Evolutionary conservation across 2,888 invertebrate species (phyloP), one percentile per base, ranked within the genome.

Genomic region (Epistrophe eligans): DNA sequence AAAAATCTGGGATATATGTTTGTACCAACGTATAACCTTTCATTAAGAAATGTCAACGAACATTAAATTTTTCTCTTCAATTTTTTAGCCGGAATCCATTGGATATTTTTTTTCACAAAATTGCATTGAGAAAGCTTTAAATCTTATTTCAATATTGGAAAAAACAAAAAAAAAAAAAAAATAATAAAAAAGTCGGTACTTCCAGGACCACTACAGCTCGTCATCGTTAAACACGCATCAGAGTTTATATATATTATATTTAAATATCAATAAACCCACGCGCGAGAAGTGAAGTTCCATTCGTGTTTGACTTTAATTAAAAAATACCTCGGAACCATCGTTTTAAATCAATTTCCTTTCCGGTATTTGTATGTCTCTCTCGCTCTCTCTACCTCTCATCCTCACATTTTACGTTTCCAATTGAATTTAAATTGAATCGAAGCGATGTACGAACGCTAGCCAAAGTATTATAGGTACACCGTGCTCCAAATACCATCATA

Each of bases 251-350:
- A 38, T 35, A 67, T 84, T 77, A 38, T 43, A 67, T 84, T 77
- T 73, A 73, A 77, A 81, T 85, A 64, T 79, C 55, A 79, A 77
- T 77, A 82, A 77, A 66, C 77, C 67, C 38, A 60, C 38, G 76
- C 72, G 84, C 62, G 64, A 76, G 55, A 67, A 62, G 35, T 38
- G 15, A 71, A 76, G 52, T 79, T 77, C 74, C 62, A 60, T 15
- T 79, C 52, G 60, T 72, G 81, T 82, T 84, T 74, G 81, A 67
- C 79, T 82, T 84, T 85, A 88, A 85, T 80, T 81, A 84, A 87
- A 87, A 87, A 87, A 87, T 87, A 83, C 83, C 87, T 87, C 82
- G 72, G 82, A 87, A 87, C 82, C 87, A 79, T 82, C 79, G 76
- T 82, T 88, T 88, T 77, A 83, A 88, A 83, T 88, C 88, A 87